Base-by-base conservation (phyloP, 2,113 vertebrate genomes). In the Pomatostomus ruficeps region DNA sequence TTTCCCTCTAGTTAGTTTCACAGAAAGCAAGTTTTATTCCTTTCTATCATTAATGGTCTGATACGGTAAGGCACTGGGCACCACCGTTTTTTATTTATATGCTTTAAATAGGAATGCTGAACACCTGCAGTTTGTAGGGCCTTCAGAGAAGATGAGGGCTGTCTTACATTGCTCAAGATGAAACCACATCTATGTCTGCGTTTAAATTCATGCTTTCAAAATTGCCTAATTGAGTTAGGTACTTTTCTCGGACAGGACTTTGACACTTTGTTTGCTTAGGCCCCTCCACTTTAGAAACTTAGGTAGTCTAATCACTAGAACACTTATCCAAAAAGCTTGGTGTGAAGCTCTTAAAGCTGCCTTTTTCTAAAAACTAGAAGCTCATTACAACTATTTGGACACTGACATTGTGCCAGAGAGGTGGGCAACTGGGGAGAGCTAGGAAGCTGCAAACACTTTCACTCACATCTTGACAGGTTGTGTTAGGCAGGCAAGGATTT, bases 371-470 rank as follows among this genome's bases (percentile, higher is more conserved):
- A 62, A 76, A 29, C 17, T 2, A 42, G 54, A 57, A 7, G 7
- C 26, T 82, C 22, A 3, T 42, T 19, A n/a, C 21, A 82, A n/a
- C 33, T 35, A 9, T 33, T n/a, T 29, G 54, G 49, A 54, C 9
- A 18, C 38, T 1, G 10, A 23, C 13, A 36, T 13, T 0, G 8
- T 36, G 6, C 17, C 1, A 10, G 31, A 58, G 42, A 43, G n/a
- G 19, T n/a, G 65, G 14, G 51, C 29, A 42, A 7, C 0, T 3
- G 29, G 25, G 29, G 40, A 65, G 12, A 26, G 5, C 10, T 3
- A 28, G 9, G 46, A 49, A 45, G 42, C 20, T 20, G 1, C 36
- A 11, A 75, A 12, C 0, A 7, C n/a, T 22, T 46, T 43, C 22
- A 3, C 15, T 74, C 11, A 21, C 21, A 48, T 6, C 35, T 42